Conservation (phyloP, 2,888 invertebrate species). For the Agonopterix heracliana region DNA sequence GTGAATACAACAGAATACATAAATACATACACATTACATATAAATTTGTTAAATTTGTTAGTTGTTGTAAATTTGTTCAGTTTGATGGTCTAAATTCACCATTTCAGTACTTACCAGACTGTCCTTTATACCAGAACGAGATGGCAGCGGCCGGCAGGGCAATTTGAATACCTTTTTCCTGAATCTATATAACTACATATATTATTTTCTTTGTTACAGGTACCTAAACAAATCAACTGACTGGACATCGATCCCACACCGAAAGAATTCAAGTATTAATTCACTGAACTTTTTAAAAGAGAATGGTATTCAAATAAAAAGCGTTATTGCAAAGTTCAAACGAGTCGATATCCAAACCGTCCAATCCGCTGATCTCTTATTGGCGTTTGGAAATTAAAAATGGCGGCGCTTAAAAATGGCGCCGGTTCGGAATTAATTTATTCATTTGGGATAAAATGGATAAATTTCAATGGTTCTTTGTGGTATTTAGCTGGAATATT, state of each 20-base stretch:
- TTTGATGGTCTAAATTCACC: no score
- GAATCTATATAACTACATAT: no score
- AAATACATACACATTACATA: no score
- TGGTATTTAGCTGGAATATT: background rate
- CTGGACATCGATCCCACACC: no score
- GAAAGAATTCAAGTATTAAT: no score
- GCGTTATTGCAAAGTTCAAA: background rate
- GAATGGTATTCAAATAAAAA: background rate
- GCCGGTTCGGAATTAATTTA: slow-evolving; percentile 11
- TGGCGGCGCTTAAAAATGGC: slow-evolving; percentile 13
- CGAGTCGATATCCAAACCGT: background rate
- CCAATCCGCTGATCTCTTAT: slow-evolving; percentile 5
- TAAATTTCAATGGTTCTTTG: slow-evolving; percentile 1
- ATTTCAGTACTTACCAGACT: no score
- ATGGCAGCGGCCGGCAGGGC: no score
- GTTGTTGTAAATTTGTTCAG: no score
- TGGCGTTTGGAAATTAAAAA: slow-evolving; percentile 10
- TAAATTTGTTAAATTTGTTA: no score
- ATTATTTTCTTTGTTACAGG: background rate
- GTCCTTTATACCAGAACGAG: no score
- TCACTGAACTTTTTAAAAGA: background rate
- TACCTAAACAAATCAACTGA: background rate
- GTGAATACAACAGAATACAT: no score
- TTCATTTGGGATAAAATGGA: slow-evolving; percentile 5
- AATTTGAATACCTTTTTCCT: no score